Base-by-base conservation (phyloP, 2,113 vertebrate genomes). In the Illadopsis cleaveri region DNA sequence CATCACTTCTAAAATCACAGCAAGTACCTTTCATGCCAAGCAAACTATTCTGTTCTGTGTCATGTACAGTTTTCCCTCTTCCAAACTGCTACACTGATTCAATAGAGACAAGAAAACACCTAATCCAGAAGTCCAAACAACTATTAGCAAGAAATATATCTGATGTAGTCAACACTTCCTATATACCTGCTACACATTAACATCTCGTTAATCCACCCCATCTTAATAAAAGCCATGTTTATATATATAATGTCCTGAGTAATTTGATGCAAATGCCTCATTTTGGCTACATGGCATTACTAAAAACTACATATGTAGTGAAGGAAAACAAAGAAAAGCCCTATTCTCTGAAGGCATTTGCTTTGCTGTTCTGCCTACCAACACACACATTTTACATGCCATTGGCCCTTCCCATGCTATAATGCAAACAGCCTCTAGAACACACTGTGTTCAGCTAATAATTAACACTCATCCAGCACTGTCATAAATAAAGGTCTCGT, bases 401-500 rank as follows among this genome's bases (percentile, higher is more conserved):
- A 53, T 15, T 93, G 64, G 88, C 90, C 94, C 72, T 91, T 95
- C 92, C 93, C 86, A 56, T 54, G 72, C 85, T 61, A 73, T 78
- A 94, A 70, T 56, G 68, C 77, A 88, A 97, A 93, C 88, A 92
- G 51, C 37, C 69, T 92, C 72, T 75, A 83, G 79, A 95, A 95
- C 51, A 71, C 10, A 64, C 20, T 12, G 54, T 2, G 1, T 87
- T 89, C 89, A 93, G 93, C 93, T 96, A 96, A 96, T 94, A 95
- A 95, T 96, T 94, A 96, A 96, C 88, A 73, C 33, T 94, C 89
- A 86, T 71, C 60, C 62, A 86, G 82, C 86, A 68, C 4, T 68
- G 69, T 83, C 72, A 93, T 93, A 96, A 95, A 96, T 86, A 90
- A 94, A 91, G 73, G 82, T 75, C 90, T 66, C 81, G 56, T 64